Conservation (phyloP, 2,113 vertebrate species). For the Scatophagus argus region DNA sequence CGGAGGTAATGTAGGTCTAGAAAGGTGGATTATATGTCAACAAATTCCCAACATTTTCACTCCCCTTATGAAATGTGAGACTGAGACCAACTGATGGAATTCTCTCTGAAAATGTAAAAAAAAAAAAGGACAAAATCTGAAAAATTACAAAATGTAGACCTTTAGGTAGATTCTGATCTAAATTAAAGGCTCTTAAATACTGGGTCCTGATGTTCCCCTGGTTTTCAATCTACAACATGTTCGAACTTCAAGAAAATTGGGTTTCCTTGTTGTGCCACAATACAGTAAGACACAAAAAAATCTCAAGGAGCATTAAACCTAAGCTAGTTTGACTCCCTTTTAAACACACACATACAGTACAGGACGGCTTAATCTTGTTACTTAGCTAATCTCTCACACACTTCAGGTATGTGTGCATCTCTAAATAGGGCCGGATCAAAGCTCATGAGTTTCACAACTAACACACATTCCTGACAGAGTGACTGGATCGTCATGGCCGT, state of each 20-base stretch:
- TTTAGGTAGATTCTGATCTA: too few species aligned
- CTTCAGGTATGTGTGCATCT: not conserved
- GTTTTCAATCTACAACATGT: not conserved
- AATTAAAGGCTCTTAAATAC: too few species aligned
- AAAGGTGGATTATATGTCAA: too few species aligned
- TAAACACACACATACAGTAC: not conserved
- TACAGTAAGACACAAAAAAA: not conserved
- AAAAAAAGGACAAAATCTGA: too few species aligned
- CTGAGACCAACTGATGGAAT: too few species aligned
- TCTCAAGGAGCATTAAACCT: not conserved
- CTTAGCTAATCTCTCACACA: constrained; percentile 30
- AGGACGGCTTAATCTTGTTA: constrained; percentile 18
- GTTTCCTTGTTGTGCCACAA: not conserved
- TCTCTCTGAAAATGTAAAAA: too few species aligned
- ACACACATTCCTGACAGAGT: not conserved
- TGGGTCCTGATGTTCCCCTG: too few species aligned
- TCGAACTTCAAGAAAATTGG: not conserved
- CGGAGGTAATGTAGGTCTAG: too few species aligned
- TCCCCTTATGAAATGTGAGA: too few species aligned
- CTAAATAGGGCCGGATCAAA: constrained; percentile 31
- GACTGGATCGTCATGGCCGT: not conserved
- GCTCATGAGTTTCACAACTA: constrained; percentile 24
- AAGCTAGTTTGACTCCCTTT: not conserved
- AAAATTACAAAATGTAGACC: too few species aligned
- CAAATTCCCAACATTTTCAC: too few species aligned